Base-by-base conservation (phyloP, 2,888 invertebrate species). In the Iphiclides podalirius region DNA sequence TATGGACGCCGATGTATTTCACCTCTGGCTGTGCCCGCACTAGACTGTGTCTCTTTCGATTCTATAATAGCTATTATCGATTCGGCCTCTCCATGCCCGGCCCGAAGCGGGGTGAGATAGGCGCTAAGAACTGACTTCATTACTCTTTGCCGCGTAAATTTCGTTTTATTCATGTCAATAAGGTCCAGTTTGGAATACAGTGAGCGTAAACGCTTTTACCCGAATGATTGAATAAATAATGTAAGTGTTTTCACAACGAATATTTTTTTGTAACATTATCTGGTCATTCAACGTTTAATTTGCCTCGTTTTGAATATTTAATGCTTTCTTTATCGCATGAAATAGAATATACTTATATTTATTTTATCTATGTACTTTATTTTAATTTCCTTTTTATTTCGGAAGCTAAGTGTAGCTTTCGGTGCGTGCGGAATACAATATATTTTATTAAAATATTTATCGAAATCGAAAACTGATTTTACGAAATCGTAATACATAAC, bases 1-100 rank as follows among this genome's bases (percentile, higher is more conserved):
- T 81, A 86, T 85, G 76, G 81, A 77, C 70, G 66, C 54, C 67
- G 68, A 70, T 69, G 76, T 74, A 72, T 74, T 76, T 79, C 77
- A 79, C 81, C 78, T 80, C 76, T 67, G 63, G 60, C 61, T 64
- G 60, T 59, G 55, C 58, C 58, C 49, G 49, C 49, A 50, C 49
- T 50, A 50, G 28, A 50, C 49, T 44, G 44, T 44, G 47, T 35
- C 47, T 54, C 48, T 51, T 54, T 54, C 54, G 48, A 49, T 46
- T 54, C 54, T 47, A 52, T 52, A 55, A 55, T 55, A 55, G 52
- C 51, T 52, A 47, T 52, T 55, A 55, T 55, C 54, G 54, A 55
- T 55, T 55, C 35, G 44, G 49, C 44, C 44, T 37, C 38, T 38
- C 39, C 39, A 35, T 43, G 48, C 48, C 26, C 38, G 15, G 41